A percentile compares a stretch with the other conserved stretches of the same genome.
Conservation (phyloP, 2,888 invertebrate species). For the Drosophila sordidula region DNA sequence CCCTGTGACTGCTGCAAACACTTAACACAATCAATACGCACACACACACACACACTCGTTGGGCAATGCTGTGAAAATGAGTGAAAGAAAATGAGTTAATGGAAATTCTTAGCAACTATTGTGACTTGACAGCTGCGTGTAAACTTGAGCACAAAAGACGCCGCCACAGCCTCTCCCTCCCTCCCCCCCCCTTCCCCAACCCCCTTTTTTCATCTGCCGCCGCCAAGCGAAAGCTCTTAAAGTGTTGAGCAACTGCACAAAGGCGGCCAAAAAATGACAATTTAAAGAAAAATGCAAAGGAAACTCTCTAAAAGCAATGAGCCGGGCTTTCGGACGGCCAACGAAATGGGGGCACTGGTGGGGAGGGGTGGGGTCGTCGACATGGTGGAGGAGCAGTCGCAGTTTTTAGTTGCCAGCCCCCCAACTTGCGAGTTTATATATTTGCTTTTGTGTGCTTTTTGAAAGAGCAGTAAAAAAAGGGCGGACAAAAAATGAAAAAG, state of each 20-base stretch:
- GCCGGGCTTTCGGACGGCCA: not conserved
- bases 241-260: conserved; percentile 62
- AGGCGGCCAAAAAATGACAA: conserved; percentile 53
- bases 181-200: not conserved
- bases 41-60: conserved; percentile 19
- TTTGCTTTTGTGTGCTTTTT: conserved; percentile 50
- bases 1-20: conserved; percentile 58
- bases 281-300: conserved; percentile 64
- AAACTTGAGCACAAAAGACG: conserved; percentile 69
- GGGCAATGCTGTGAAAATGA: conserved; percentile 48
- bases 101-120: conserved; percentile 80
- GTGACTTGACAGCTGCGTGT: conserved; percentile 80
- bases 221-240: conserved; percentile 47
- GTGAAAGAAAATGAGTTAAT: conserved; percentile 77
- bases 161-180: conserved; percentile 12
- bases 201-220: not conserved
- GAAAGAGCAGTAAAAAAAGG: conserved; percentile 29
- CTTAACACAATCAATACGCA: conserved; percentile 73
- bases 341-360: not conserved
- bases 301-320: conserved; percentile 41
- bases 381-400: not conserved
- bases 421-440: conserved; percentile 17
- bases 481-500: conserved; percentile 8
- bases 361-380: no score
- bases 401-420: conserved; percentile 27